phyloP scores from a whole-genome alignment of 2,888 invertebrate species.

The Baronia brevicornis region DNA sequence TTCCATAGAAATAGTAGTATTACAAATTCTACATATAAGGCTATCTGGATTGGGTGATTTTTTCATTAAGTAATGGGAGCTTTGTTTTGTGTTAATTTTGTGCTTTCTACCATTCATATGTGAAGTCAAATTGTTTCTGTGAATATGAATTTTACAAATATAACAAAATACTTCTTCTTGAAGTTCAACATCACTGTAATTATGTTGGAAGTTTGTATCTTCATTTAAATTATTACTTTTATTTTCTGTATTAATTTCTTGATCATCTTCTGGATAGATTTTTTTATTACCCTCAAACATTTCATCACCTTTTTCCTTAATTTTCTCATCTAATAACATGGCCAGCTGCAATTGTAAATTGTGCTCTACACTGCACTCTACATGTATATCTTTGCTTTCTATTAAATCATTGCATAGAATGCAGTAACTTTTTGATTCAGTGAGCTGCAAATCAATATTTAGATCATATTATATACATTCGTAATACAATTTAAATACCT shows the following conservation, averaged over 20 bases:
- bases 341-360: not conserved
- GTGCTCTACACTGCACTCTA: not conserved
- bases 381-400: constrained; percentile 1
- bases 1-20: not conserved
- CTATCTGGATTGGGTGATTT: not conserved
- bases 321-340: not conserved
- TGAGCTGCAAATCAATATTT: constrained; percentile 10
- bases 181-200: not conserved
- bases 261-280: not conserved
- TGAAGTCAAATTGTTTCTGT: not conserved
- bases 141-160: not conserved
- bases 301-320: too few species aligned
- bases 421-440: constrained; percentile 1
- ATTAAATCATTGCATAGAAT: constrained; percentile 10
- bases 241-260: not conserved
- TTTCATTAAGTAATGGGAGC: not conserved
- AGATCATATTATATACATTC: too few species aligned
- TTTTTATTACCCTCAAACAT: not conserved
- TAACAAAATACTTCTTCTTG: not conserved
- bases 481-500: too few species aligned
- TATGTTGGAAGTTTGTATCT: not conserved
- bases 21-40: constrained; percentile 8
- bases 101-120: not conserved
- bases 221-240: not conserved
- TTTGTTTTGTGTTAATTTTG: not conserved